Conservation (phyloP, 2,113 vertebrate genomes). For the Erythrocercus mccallii region DNA sequence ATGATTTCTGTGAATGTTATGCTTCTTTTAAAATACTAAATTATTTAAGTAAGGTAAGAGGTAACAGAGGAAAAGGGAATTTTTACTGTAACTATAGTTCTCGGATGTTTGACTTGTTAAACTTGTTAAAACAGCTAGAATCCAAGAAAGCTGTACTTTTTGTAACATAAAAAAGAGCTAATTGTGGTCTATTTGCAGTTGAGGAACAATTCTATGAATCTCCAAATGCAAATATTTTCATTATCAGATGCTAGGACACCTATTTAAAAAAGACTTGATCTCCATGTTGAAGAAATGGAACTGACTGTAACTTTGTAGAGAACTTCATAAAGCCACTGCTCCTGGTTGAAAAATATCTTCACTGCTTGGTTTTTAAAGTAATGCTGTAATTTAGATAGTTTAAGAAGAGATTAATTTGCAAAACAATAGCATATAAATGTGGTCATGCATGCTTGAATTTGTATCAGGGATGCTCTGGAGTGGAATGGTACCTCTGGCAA, state of each 20-base stretch:
- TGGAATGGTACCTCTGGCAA: neutral
- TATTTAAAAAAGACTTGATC: neutral
- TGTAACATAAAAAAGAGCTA: neutral
- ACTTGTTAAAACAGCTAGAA: neutral
- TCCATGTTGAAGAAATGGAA: neutral
- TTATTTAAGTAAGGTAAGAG: neutral
- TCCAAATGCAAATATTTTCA: neutral
- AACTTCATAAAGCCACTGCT: neutral
- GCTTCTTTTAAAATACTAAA: neutral
- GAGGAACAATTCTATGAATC: neutral
- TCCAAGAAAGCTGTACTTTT: neutral
- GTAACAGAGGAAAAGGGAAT: neutral
- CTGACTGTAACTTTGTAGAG: neutral
- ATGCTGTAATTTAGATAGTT: neutral
- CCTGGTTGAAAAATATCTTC: neutral
- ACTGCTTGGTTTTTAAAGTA: neutral
- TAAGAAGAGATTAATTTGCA: neutral
- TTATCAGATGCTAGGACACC: neutral
- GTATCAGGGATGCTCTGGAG: neutral
- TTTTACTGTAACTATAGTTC: neutral
- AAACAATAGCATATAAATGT: neutral
- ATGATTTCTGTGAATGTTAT: neutral
- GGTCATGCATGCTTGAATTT: neutral
- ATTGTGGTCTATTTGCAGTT: neutral
- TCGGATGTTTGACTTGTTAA: neutral